These are phyloP conservation scores for Caenorhabditis uteleia DNA, from an alignment of 2,888 invertebrate species.

Conservation along the genomic window DNA sequence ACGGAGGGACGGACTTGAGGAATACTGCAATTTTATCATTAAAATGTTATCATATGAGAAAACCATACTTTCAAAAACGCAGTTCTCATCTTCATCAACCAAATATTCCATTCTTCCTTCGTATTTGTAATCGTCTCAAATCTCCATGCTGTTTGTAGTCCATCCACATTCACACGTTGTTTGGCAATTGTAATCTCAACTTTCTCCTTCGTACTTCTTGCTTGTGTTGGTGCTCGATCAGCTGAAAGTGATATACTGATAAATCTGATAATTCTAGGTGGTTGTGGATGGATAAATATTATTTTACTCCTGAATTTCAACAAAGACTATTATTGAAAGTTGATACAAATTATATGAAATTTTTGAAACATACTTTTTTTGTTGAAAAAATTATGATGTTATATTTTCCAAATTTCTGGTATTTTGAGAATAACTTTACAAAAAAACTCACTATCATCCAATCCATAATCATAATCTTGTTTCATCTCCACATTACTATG, in stretches of 20 bases:
- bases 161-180: conserved; percentile 40
- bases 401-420: too few species aligned
- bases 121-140: conserved; percentile 33
- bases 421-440: not conserved
- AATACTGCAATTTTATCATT: conserved; percentile 70
- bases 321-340: not conserved
- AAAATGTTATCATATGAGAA: not conserved
- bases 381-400: too few species aligned
- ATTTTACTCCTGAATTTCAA: conserved; percentile 4
- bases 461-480: conserved; percentile 12
- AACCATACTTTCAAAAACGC: conserved; percentile 88
- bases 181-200: conserved; percentile 22
- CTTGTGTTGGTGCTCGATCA: conserved; percentile 7
- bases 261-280: too few species aligned
- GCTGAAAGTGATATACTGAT: too few species aligned
- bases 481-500: not conserved
- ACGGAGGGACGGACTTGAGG: conserved; percentile 89
- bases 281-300: too few species aligned
- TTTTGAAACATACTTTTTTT: not conserved
- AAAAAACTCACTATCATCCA: conserved; percentile 17
- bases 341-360: not conserved
- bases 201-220: conserved; percentile 18
- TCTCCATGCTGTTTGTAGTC: conserved; percentile 21
- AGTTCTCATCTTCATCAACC: conserved; percentile 88
- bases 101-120: conserved; percentile 94